Evolutionary conservation across 2,888 invertebrate genomes (phyloP).

Genomic region (Calameuta pallipes): DNA sequence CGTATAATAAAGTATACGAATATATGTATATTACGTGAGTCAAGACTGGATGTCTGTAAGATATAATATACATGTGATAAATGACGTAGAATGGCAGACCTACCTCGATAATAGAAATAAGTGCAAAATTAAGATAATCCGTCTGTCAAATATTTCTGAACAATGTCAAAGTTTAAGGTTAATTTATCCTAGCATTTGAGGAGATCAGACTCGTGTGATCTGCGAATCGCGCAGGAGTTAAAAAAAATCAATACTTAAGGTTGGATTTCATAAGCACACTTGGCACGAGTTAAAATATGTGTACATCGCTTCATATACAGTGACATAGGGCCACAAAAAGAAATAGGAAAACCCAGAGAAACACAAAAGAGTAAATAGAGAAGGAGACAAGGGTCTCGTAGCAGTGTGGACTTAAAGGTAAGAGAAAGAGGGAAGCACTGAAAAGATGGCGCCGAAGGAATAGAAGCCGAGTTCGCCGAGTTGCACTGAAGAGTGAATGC

Average conservation of each 20-base stretch:
- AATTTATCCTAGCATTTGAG: not conserved
- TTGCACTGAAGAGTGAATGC: not conserved
- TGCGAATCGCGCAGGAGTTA: not conserved
- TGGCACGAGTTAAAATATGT: not conserved
- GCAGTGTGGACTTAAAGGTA: not conserved
- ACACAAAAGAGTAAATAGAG: not conserved
- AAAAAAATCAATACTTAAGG: not conserved
- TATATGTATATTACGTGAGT: not conserved
- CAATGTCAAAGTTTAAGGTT: not conserved
- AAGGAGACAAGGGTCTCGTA: not conserved
- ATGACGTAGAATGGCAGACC: not conserved
- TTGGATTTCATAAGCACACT: not conserved
- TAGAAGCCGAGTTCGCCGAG: slow-evolving; percentile 10
- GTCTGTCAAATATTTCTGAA: not conserved
- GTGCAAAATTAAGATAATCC: not conserved
- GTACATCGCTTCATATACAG: not conserved
- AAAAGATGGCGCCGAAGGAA: slow-evolving; percentile 10
- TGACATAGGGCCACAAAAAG: not conserved
- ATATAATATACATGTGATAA: not conserved
- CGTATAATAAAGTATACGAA: not conserved
- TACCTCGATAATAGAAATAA: not conserved
- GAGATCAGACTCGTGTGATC: not conserved
- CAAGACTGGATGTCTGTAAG: not conserved
- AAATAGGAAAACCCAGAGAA: not conserved
- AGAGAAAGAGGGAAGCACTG: not conserved